phyloP scores from a whole-genome alignment of 2,797 vertebrate genomes.

The Paratrypauchen microcephalus region DNA sequence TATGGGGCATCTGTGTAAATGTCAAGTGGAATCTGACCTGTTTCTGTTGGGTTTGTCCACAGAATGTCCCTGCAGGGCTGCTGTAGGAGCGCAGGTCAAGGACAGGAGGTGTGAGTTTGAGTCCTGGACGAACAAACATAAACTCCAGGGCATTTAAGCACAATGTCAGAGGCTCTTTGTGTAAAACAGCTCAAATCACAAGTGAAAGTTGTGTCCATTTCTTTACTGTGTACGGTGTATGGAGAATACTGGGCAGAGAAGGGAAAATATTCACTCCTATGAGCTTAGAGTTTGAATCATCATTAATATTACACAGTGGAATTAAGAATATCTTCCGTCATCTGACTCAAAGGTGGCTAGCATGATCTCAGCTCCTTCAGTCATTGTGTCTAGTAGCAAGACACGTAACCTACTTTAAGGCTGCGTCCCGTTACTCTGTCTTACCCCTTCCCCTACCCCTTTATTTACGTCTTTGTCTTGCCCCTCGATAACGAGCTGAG shows the following conservation, averaged over 20 bases:
- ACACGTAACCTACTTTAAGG: no score
- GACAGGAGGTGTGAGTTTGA: no score
- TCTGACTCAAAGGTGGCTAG: no score
- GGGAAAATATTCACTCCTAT: not conserved
- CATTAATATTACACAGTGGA: no score
- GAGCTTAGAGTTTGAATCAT: no score
- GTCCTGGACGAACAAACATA: not conserved
- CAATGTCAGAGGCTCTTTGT: not conserved
- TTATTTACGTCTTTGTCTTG: no score
- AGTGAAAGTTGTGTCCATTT: not conserved
- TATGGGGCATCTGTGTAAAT: conserved; percentile 6
- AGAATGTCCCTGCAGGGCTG: conserved; percentile 11
- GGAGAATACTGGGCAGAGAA: not conserved
- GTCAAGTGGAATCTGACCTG: conserved; percentile 11
- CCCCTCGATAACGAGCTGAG: no score
- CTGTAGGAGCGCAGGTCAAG: not conserved
- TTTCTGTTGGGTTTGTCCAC: not conserved
- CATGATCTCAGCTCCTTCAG: no score
- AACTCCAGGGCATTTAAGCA: conserved; percentile 1
- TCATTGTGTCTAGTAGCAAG: no score
- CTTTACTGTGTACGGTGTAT: not conserved
- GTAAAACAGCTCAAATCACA: not conserved
- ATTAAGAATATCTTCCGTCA: no score
- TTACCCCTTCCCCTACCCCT: no score
- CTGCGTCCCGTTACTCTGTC: no score